A percentile compares a stretch with the other conserved stretches of the same genome.
phyloP scores from a whole-genome alignment of 2,113 vertebrate genomes.

The Chinchilla lanigera region DNA sequence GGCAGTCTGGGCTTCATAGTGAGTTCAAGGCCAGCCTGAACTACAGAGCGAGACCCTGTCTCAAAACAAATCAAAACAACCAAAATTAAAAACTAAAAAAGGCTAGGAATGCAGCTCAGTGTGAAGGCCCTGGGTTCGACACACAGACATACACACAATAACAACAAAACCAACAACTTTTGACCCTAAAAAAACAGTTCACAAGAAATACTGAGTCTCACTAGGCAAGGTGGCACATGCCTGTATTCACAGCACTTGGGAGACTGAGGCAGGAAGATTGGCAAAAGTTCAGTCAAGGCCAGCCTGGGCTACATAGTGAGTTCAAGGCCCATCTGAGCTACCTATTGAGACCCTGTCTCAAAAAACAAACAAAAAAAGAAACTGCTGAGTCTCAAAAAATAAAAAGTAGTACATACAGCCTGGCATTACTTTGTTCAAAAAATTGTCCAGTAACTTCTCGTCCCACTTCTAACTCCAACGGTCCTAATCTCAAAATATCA shows the following conservation, averaged over 20 bases:
- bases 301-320: background rate
- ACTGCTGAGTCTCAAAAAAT: background rate
- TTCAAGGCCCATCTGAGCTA: background rate
- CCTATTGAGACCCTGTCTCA: background rate
- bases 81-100: background rate
- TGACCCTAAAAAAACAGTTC: background rate
- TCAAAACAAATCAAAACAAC: background rate
- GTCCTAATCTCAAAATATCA: background rate
- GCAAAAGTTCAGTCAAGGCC: background rate
- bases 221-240: background rate
- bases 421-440: background rate
- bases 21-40: background rate
- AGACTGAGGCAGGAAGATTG: background rate
- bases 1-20: no score
- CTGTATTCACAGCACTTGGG: background rate
- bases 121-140: background rate
- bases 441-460: conserved; percentile 34
- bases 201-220: background rate
- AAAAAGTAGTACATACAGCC: background rate
- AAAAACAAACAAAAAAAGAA: conserved; percentile 12
- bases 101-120: background rate
- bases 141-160: background rate
- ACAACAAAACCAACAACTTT: background rate
- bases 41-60: background rate
- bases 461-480: conserved; percentile 5